phyloP scores from a whole-genome alignment of 2,113 vertebrate genomes.

The Ursus arctos region DNA sequence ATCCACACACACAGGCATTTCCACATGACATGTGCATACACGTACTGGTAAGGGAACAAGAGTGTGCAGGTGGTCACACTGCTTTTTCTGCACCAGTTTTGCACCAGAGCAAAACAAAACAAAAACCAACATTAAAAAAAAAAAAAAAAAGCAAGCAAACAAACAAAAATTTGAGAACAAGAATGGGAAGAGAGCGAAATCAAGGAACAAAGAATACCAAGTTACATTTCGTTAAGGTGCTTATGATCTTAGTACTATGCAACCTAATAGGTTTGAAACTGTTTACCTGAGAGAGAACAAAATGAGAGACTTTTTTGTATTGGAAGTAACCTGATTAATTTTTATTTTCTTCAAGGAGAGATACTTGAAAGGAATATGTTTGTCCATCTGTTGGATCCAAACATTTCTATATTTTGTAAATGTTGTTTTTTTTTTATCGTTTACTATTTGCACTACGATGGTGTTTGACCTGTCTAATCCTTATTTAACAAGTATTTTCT shows the following conservation, averaged over 20 bases:
- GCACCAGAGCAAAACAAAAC: slow-evolving; percentile 72
- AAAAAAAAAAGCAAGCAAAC: slow-evolving; percentile 49
- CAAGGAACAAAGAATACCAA: slow-evolving; percentile 88
- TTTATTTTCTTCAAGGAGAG: slow-evolving; percentile 93
- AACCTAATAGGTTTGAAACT: slow-evolving; percentile 96
- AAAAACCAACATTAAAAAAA: slow-evolving; percentile 68
- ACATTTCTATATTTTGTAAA: slow-evolving; percentile 97
- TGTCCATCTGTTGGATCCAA: slow-evolving; percentile 98
- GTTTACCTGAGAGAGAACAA: slow-evolving; percentile 93
- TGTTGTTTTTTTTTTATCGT: slow-evolving; percentile 90
- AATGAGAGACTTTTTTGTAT: slow-evolving; percentile 91
- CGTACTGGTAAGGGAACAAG: slow-evolving; percentile 77
- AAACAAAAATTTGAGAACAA: slow-evolving; percentile 78
- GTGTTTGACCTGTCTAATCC: slow-evolving; percentile 94
- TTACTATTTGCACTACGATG: slow-evolving; percentile 99
- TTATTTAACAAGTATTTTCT: slow-evolving; percentile 95
- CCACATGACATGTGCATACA: slow-evolving; percentile 46
- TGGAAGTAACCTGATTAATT: slow-evolving; percentile 91
- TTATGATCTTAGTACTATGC: slow-evolving; percentile 98
- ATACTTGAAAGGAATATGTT: slow-evolving; percentile 99
- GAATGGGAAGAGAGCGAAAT: slow-evolving; percentile 84
- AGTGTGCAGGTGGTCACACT: slow-evolving; percentile 86
- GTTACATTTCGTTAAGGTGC: slow-evolving; percentile 94
- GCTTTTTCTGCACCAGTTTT: slow-evolving; percentile 89
- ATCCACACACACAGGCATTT: slow-evolving; percentile 51